Evolutionary conservation across 2,888 invertebrate genomes (phyloP).

Genomic region (Camptogramma bilineatum): DNA sequence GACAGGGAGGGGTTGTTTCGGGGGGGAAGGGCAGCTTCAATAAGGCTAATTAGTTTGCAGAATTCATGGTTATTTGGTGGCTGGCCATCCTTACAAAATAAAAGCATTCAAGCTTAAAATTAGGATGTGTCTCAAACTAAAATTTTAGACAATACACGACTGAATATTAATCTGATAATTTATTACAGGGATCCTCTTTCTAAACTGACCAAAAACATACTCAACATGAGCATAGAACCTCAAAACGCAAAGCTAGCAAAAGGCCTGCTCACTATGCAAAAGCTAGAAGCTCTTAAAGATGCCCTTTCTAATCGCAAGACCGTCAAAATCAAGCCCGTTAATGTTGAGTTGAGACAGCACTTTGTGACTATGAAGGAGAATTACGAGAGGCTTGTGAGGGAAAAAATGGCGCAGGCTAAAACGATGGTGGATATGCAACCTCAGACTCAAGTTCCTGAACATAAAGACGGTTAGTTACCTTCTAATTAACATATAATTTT

Average conservation of each 20-base stretch:
- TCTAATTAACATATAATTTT: background rate
- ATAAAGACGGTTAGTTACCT: background rate
- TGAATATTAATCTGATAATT: background rate
- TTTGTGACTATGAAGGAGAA: conserved; percentile 66
- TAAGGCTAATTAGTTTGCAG: too few species aligned
- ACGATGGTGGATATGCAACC: conserved; percentile 18
- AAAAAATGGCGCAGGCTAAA: conserved; percentile 46
- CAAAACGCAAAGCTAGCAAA: conserved; percentile 42
- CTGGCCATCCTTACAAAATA: too few species aligned
- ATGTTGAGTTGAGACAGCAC: conserved; percentile 73
- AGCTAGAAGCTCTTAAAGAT: conserved; percentile 80
- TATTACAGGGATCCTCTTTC: conserved; percentile 74
- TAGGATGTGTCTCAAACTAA: too few species aligned
- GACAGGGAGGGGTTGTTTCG: too few species aligned
- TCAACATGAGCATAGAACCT: conserved; percentile 83
- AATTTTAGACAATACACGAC: background rate
- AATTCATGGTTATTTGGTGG: too few species aligned
- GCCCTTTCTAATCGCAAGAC: conserved; percentile 82
- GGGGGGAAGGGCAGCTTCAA: too few species aligned
- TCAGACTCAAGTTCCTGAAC: background rate
- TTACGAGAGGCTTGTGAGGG: conserved; percentile 68
- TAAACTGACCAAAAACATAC: conserved; percentile 78
- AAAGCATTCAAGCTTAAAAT: too few species aligned
- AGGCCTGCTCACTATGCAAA: conserved; percentile 72
- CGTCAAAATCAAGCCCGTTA: conserved; percentile 80